Base-by-base conservation (phyloP, 2,797 vertebrate genomes). In the Siniperca obscura region DNA sequence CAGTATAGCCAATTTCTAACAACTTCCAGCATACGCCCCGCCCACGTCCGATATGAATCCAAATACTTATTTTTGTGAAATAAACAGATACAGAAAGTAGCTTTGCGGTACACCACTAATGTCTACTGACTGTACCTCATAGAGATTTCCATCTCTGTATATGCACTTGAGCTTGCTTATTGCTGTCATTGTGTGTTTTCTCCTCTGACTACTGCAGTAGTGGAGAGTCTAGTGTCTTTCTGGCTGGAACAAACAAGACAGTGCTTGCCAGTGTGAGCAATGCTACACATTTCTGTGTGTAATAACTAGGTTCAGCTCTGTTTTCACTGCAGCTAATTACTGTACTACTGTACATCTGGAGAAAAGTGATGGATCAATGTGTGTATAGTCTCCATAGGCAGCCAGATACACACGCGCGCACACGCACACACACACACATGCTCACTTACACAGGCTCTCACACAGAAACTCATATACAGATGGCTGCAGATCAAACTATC, bases 321-420 rank as follows among this genome's bases (percentile, higher is more conserved):
- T 79, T 87, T 86, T 81, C 73, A 80, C 65, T 76, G 44, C 70
- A 69, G 86, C 83, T 91, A 91, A 91, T 92, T 88, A 81, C 59
- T 84, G 65, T 68, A 81, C 81, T 61, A 80, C 65, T 81, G 82
- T 75, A 86, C 84, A 92, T 90, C 78, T 92, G 85, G 78, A 82
- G 72, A 85, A 59, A 77, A 77, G 69, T 53, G 69, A 72, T 80
- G 72, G 62, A 89, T 92, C 81, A 53, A 11, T 84, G 68, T 78
- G 82, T 50, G 17, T 57, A 4, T 55, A 40, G 44, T 78, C 71
- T 82, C 78, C 21, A 44, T 61, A 77, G 78, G 30, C 69, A 86
- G 70, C 56, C 46, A 73, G 60, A 75, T 48, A 79, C 64, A 76
- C 70, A 78, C 62, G 7, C 27, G 77, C 64, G 74, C 70, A 78